Evolutionary conservation across 2,888 invertebrate genomes (phyloP), one percentile per base, ranked within the genome.

Genomic region (Pristionchus mayeri): DNA sequence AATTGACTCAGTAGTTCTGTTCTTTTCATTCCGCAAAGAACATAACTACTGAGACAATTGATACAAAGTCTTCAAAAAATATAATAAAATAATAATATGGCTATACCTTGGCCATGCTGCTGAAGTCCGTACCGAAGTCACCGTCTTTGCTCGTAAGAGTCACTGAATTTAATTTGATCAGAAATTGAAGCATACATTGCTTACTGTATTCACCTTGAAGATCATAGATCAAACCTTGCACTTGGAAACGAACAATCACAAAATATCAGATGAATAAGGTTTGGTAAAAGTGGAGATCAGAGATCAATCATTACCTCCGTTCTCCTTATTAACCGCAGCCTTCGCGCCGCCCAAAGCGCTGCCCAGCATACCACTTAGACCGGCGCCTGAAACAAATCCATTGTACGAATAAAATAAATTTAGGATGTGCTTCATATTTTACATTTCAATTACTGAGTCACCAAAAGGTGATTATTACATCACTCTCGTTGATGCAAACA

Each of bases 41-140:
- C 21, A 13, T 21, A 21, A 13, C 57, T 24, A 57, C 21, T 67
- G 67, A 16, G 18, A 37, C 30, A 37, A 21, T 18, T 34, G 16
- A 24, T 34, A 34, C 30, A 34, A 67, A 37, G 67, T 16, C 18
- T 18, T 63, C 27, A 21, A 30, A 63, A 63, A 7, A 63, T 3
- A 24, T n/a, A n/a, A 63, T 11, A 13, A 9, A 63, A n/a, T n/a
- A n/a, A n/a, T n/a, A n/a, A n/a, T n/a, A n/a, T n/a, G n/a, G n/a
- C n/a, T n/a, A n/a, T 11, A 52, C 80, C 80, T 82, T 75, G 9
- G 52, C 84, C 52, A 75, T 4, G 75, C 21, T 11, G 11, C 89
- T 87, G 84, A 92, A 92, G 83, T 92, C 92, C 1, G 89, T 88
- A 40, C 92, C 92, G 71, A 92, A 89, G 79, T 91, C 91, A 4